Percentiles rank a stretch among this genome's conserved stretches.
phyloP scores from a whole-genome alignment of 2,888 invertebrate species.

The Cryptophagus acutangulus region DNA sequence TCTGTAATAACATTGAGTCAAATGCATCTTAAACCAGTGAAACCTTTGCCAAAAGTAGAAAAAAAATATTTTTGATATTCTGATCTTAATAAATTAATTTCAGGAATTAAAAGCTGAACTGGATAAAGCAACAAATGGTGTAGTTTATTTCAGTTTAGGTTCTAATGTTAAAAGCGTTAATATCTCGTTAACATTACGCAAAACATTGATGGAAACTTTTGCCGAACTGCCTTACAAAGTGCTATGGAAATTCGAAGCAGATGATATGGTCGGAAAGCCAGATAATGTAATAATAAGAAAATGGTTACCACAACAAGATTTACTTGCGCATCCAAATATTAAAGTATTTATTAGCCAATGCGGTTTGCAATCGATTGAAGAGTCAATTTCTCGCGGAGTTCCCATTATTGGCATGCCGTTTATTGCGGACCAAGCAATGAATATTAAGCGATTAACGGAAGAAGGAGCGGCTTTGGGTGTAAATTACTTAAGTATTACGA shows the following conservation, averaged over 20 bases:
- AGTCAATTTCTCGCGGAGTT: slow-evolving; percentile 32
- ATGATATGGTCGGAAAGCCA: not conserved
- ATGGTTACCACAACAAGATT: not conserved
- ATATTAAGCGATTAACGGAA: slow-evolving; percentile 27
- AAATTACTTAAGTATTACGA: slow-evolving; percentile 30
- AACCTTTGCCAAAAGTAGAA: slow-evolving; percentile 2
- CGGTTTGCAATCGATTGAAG: slow-evolving; percentile 37
- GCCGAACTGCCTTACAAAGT: not conserved
- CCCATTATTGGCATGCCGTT: slow-evolving; percentile 37
- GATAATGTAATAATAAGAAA: not conserved
- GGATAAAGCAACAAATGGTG: not conserved
- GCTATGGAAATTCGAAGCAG: not conserved
- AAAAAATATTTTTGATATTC: not conserved
- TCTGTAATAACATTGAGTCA: not conserved
- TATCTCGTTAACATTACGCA: not conserved
- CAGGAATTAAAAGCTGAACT: not conserved
- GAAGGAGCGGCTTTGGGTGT: slow-evolving; percentile 29
- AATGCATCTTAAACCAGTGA: not conserved
- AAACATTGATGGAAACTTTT: not conserved
- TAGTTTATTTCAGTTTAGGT: slow-evolving; percentile 3
- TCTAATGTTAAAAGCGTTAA: not conserved
- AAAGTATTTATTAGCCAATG: slow-evolving; percentile 36
- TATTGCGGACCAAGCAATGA: slow-evolving; percentile 36
- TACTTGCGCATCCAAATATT: slow-evolving; percentile 33
- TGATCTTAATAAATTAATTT: not conserved